Percentiles rank a stretch among this genome's conserved stretches.
Evolutionary conservation across 2,888 invertebrate species (phyloP).

Genomic region (Polyommatus iphigenia): DNA sequence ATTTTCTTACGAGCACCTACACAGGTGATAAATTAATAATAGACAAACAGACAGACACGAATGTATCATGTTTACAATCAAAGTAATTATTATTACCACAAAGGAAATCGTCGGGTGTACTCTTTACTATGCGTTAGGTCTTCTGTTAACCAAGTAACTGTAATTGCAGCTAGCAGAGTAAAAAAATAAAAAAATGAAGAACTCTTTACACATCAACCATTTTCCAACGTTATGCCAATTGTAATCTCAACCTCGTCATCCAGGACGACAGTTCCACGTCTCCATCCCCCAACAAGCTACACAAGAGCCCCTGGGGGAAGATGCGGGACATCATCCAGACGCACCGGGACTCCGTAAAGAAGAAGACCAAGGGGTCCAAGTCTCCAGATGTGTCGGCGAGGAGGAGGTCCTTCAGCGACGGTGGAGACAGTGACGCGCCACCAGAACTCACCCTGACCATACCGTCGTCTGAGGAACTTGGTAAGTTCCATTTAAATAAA

Average conservation of each 20-base stretch:
- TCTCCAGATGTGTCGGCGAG: slow-evolving; percentile 60
- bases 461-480: slow-evolving; percentile 81
- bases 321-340: slow-evolving; percentile 89
- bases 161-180: too few relatives aligned
- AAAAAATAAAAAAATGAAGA: too few relatives aligned
- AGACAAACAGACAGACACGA: too few relatives aligned
- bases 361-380: slow-evolving; percentile 70
- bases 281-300: slow-evolving; percentile 75
- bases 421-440: slow-evolving; percentile 72
- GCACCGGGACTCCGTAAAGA: slow-evolving; percentile 83
- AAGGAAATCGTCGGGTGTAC: too few relatives aligned
- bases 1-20: slow-evolving; percentile 68
- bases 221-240: neutral
- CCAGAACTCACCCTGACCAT: slow-evolving; percentile 80
- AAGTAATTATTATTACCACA: too few relatives aligned
- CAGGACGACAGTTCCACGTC: slow-evolving; percentile 77
- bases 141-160: too few relatives aligned
- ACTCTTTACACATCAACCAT: too few relatives aligned
- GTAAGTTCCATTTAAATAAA: slow-evolving; percentile 49
- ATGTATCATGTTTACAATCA: too few relatives aligned
- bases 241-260: slow-evolving; percentile 29
- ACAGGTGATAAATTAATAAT: slow-evolving; percentile 51
- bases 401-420: slow-evolving; percentile 70
- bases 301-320: slow-evolving; percentile 88
- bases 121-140: too few relatives aligned